Percentiles rank a stretch among this genome's conserved stretches.
phyloP scores from a whole-genome alignment of 2,797 vertebrate species.

The Forpus xanthops region DNA sequence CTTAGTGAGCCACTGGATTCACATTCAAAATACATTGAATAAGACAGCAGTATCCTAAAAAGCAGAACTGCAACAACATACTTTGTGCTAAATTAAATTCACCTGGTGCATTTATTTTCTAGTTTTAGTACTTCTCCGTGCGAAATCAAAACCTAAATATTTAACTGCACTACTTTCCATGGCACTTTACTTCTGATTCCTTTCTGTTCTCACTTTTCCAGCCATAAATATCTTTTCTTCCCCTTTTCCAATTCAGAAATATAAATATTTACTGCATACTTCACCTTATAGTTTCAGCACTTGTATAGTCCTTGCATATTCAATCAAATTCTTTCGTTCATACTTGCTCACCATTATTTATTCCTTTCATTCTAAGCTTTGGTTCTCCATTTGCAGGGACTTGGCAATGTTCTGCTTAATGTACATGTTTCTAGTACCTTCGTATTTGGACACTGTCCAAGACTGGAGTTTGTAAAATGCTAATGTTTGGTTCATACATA shows the following conservation, averaged over 20 bases:
- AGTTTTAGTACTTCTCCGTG: not conserved
- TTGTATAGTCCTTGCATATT: conserved; percentile 47
- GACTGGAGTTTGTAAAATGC: conserved; percentile 11
- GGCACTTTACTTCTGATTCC: conserved; percentile 1
- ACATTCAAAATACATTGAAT: not conserved
- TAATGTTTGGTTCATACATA: not conserved
- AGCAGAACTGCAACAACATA: not conserved
- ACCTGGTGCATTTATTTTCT: not conserved
- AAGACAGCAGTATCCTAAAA: not conserved
- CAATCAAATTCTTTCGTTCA: conserved; percentile 63
- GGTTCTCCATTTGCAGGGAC: conserved; percentile 46
- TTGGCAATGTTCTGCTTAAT: conserved; percentile 45
- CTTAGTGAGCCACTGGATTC: not conserved
- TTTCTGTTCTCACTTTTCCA: conserved; percentile 6
- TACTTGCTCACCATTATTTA: conserved; percentile 40
- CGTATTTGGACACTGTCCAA: conserved; percentile 41
- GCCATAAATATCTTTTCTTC: conserved; percentile 12
- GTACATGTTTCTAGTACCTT: conserved; percentile 27
- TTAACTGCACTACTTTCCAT: conserved; percentile 39
- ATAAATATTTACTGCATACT: conserved; percentile 51
- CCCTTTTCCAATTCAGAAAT: conserved; percentile 57
- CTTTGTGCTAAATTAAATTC: not conserved
- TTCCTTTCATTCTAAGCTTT: conserved; percentile 52
- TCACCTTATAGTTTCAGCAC: conserved; percentile 56
- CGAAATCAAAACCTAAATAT: conserved; percentile 26